Base-by-base conservation (phyloP, 2,113 vertebrate species). In the Sorex araneus region DNA sequence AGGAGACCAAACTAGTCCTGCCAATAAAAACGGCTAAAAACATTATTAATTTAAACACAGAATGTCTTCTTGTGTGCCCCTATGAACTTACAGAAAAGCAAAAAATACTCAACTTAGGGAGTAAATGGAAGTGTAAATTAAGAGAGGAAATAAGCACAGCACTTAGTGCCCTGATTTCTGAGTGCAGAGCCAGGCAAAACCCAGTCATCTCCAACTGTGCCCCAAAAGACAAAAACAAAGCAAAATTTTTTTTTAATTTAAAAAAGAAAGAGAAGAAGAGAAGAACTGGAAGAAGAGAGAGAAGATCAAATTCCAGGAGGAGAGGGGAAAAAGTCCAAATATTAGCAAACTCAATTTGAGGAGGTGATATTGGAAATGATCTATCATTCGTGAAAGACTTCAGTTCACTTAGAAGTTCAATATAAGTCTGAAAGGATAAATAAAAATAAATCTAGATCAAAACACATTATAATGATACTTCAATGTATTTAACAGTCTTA, bases 391-490 rank as follows among this genome's bases (percentile, higher is more conserved):
- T 71, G 36, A 34, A 83, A 91, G 27, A 84, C 27, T 47, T 74
- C 28, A 67, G 10, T 67, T 57, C n/a, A 78, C 8, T 88, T 32
- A 34, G 25, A 91, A 50, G 10, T 16, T 4, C 21, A 84, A 70
- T 43, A 73, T 43, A 57, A 80, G 47, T 67, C 30, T 66, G 43
- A 57, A 85, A 32, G 45, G 23, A 63, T 50, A 54, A 47, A 50
- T 45, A 80, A 82, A 76, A 94, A 70, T 34, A 94, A 93, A 81
- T 64, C 18, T 25, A 80, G 18, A n/a, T 66, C 25, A 74, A 32
- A 18, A 78, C 45, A 74, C 21, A 64, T 86, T 9, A 34, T 64
- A 7, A 66, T 75, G 81, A 54, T 64, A 40, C 40, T 40, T 40
- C 40, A 40, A 15, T 54, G 67, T 27, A 32, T 87, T 83, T 36